These are phyloP conservation scores for Pelagia noctiluca DNA, from an alignment of 30 jellyfish, hydroid and myxozoan species.

Conservation along the genomic window DNA sequence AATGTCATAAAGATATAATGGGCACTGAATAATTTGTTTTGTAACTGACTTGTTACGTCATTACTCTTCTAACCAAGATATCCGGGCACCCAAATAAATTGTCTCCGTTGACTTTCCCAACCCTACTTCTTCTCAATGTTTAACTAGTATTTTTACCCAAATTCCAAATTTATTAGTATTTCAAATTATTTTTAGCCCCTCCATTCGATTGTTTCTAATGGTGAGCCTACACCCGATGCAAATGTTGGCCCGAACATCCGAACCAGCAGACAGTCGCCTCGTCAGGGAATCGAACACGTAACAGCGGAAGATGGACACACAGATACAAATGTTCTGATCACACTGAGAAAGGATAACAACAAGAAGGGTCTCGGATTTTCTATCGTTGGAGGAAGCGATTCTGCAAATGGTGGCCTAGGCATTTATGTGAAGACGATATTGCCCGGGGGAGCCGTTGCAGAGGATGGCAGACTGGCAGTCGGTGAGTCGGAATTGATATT, in stretches of 20 bases:
- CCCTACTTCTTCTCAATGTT: no score
- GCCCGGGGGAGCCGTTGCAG: constrained; percentile 92
- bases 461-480: constrained; percentile 82
- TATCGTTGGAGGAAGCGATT: constrained; percentile 90
- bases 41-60: no score
- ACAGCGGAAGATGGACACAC: constrained; percentile 9
- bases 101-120: no score
- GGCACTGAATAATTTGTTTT: no score
- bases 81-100: no score
- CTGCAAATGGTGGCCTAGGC: constrained; percentile 68
- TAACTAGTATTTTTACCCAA: no score
- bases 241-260: background rate
- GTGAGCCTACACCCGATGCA: background rate
- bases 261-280: background rate
- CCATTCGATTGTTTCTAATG: background rate
- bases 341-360: constrained; percentile 69
- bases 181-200: background rate
- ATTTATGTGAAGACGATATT: constrained; percentile 74
- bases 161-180: background rate
- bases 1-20: no score
- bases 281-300: background rate
- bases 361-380: constrained; percentile 88
- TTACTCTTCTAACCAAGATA: no score
- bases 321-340: constrained; percentile 1
- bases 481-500: constrained; percentile 51